These are phyloP conservation scores for Triplophysa yarkandensis DNA, from an alignment of 2,797 vertebrate species.

Conservation along the genomic window DNA sequence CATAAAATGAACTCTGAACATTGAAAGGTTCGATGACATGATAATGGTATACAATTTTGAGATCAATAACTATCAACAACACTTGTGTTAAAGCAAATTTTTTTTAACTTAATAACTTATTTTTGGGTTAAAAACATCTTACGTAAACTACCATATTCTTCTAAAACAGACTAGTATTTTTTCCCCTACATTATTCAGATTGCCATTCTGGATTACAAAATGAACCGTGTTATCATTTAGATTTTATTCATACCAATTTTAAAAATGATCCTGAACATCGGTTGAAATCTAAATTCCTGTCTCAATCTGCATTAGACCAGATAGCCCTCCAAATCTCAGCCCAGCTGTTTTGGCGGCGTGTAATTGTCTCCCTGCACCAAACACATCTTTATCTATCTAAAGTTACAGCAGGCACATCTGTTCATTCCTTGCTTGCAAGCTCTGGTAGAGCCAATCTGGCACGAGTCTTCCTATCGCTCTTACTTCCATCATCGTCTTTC, in stretches of 20 bases:
- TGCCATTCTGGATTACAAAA: too few species aligned
- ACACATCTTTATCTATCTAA: slow-evolving; percentile 48
- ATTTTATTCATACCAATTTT: background rate
- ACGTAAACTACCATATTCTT: too few species aligned
- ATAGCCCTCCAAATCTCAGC: slow-evolving; percentile 30
- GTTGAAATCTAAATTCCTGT: background rate
- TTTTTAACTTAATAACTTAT: too few species aligned
- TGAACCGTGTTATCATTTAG: background rate
- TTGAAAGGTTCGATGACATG: too few species aligned
- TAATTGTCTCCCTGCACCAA: slow-evolving; percentile 44
- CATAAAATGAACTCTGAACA: too few species aligned
- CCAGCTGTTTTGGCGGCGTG: slow-evolving; percentile 37
- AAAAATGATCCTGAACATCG: background rate
- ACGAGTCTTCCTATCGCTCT: slow-evolving; percentile 28
- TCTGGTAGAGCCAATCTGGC: slow-evolving; percentile 33
- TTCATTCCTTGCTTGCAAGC: slow-evolving; percentile 45
- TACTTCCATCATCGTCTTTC: slow-evolving; percentile 14
- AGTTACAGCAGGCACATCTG: slow-evolving; percentile 54
- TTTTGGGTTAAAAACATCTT: too few species aligned
- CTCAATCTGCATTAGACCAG: slow-evolving; percentile 2
- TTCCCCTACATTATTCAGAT: background rate
- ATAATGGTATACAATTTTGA: too few species aligned
- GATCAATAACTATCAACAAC: too few species aligned
- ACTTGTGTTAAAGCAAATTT: too few species aligned
- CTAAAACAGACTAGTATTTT: too few species aligned